Evolutionary conservation across 2,797 vertebrate genomes (phyloP), one percentile per base, ranked within the genome.

Genomic region (Geotrypetes seraphini): DNA sequence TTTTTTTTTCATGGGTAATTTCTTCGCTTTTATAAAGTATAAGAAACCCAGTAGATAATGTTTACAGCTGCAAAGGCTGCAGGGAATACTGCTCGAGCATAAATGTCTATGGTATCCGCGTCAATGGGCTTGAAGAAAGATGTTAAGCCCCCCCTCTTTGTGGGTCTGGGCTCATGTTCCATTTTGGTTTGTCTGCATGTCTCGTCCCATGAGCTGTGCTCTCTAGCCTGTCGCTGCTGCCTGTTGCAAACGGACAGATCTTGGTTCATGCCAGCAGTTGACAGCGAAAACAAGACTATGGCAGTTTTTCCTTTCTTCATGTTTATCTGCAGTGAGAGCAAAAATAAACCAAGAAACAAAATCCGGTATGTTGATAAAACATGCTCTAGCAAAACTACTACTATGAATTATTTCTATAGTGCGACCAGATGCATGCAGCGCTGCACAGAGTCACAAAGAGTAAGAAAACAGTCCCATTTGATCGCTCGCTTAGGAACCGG

Each of bases 41-140:
- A 99, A 0, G 90, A 93, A 3, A 96, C 89, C 95, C 95, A 99
- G 71, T 99, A 99, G 71, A 99, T 89, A 56, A 98, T 72, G 2
- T 99, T 99, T 62, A 97, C 96, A 1, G 92, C 90, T 0, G 89
- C 95, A 2, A 99, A 99, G 11, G 95, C 91, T 37, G 91, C 90
- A 3, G 96, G 96, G 70, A 99, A 99, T 55, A 98, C 88, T 0
- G 91, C 95, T 11, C 96, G 74, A 53, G 93, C 88, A 0, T 99
- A 98, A 59, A 96, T 91, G 59, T 99, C 96, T 6, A 99, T 94
- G 59, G 92, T 97, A 63, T 99, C 96, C 0, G 95, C 93, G 3
- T 95, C 93, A 0, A 99, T 91, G 53, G 93, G 95, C 52, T 89
- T 97, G 62, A 92, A 86, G 12, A 86, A 76, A 1, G 90, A 89